These are phyloP conservation scores for Megalurothrips usitatus DNA, from an alignment of 2,888 invertebrate genomes.

Conservation along the genomic window DNA sequence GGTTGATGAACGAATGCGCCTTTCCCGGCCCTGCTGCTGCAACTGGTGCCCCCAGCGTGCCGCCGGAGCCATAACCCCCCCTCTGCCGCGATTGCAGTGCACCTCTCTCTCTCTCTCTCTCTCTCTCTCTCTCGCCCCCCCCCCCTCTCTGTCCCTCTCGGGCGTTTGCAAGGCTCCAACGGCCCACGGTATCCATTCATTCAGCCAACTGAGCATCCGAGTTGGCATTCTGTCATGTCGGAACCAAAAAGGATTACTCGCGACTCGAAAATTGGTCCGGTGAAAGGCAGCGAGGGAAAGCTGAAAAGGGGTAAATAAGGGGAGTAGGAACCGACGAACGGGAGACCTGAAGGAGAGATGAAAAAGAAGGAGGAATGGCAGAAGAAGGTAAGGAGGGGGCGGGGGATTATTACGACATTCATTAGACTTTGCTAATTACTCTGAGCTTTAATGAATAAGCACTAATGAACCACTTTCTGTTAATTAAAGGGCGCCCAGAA, in stretches of 20 bases:
- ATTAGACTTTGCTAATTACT: constrained; percentile 85
- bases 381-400: constrained; percentile 30
- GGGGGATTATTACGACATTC: constrained; percentile 67
- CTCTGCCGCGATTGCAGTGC: neutral
- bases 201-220: neutral
- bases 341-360: constrained; percentile 33
- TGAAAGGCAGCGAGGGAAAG: neutral
- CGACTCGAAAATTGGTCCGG: neutral
- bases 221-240: neutral
- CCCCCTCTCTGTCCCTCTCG: constrained; percentile 8
- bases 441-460: constrained; percentile 86
- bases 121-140: constrained; percentile 11
- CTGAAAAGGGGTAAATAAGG: neutral
- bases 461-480: constrained; percentile 88
- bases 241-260: neutral
- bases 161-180: neutral
- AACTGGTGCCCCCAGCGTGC: neutral
- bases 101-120: constrained; percentile 5
- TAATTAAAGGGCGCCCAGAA: constrained; percentile 70
- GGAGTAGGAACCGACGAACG: neutral
- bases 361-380: constrained; percentile 33
- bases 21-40: neutral
- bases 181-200: neutral
- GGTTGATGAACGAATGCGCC: no score
- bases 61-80: no score